Evolutionary conservation across 2,888 invertebrate genomes (phyloP).

Genomic region (Tryphoninae sp.): DNA sequence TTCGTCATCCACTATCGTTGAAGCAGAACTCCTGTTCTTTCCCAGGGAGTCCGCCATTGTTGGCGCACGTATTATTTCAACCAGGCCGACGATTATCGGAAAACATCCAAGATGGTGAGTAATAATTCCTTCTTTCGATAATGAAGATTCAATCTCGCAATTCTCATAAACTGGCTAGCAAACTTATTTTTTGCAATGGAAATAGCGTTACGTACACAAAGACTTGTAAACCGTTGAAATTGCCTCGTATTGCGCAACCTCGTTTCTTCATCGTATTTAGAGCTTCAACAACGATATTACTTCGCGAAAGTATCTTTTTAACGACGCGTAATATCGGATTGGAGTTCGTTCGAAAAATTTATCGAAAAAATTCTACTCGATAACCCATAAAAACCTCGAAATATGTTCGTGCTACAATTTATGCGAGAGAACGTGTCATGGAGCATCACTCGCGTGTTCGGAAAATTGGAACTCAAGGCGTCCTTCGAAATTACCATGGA

Average conservation of each 20-base stretch:
- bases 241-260: constrained; percentile 80
- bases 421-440: constrained; percentile 73
- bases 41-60: constrained; percentile 93
- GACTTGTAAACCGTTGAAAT: constrained; percentile 67
- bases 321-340: neutral
- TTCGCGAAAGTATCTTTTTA: neutral
- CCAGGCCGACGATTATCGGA: constrained; percentile 88
- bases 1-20: constrained; percentile 59
- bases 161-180: constrained; percentile 7
- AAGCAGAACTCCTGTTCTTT: constrained; percentile 83
- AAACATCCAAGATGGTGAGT: constrained; percentile 93
- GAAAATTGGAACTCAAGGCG: constrained; percentile 8
- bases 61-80: constrained; percentile 90
- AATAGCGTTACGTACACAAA: constrained; percentile 60
- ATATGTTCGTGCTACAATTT: constrained; percentile 68
- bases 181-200: constrained; percentile 72
- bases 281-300: neutral
- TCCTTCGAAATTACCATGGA: neutral
- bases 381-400: constrained; percentile 56
- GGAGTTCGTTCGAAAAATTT: neutral
- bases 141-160: constrained; percentile 11
- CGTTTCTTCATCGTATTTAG: constrained; percentile 50
- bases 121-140: constrained; percentile 66
- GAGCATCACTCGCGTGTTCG: constrained; percentile 61
- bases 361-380: neutral